Base-by-base conservation (phyloP, 1,140 invertebrate genomes). In the Lanistes nyassanus region DNA sequence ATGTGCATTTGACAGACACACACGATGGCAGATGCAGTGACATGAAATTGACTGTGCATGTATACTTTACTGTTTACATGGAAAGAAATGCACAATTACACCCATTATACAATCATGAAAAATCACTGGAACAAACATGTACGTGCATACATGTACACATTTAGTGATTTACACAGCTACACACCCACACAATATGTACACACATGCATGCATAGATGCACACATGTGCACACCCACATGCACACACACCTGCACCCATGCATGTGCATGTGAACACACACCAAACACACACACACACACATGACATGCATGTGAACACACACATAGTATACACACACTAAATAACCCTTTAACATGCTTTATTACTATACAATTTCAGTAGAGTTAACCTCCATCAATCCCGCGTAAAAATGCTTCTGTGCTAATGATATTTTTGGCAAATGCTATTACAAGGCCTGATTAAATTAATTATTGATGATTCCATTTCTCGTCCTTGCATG, bases 191-290 rank as follows among this genome's bases (percentile, higher is more conserved):
- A 66, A 66, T 31, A 66, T 37, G 31, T 66, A 34, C 4, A 7
- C 23, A 37, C 23, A 23, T 34, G 3, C 29, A 58, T 21, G 29
- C 56, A 42, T 58, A 21, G 21, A 29, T 58, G 56, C 56, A 58
- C 29, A 58, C 29, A 58, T 5, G 21, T 42, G 39, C 62, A 66
- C 64, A 36, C 23, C 13, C 47, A 36, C 68, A 36, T 36, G 23
- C 68, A 36, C 68, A 56, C 68, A 56, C 68, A 56, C 66, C 47
- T 47, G 53, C 66, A 69, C 66, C 47, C 66, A 69, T 47, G 53
- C 66, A 69, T 47, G 53, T 34, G 56, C 9, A 70, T 51, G 56
- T 34, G 23, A 51, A 70, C 53, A 58, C 53, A 39, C 68, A 37
- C 31, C 19, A 34, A 4, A 21, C 7, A 68, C 31, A n/a, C n/a